These are phyloP conservation scores for Girardia tigrina DNA, from an alignment of 2,888 invertebrate genomes.

Conservation along the genomic window DNA sequence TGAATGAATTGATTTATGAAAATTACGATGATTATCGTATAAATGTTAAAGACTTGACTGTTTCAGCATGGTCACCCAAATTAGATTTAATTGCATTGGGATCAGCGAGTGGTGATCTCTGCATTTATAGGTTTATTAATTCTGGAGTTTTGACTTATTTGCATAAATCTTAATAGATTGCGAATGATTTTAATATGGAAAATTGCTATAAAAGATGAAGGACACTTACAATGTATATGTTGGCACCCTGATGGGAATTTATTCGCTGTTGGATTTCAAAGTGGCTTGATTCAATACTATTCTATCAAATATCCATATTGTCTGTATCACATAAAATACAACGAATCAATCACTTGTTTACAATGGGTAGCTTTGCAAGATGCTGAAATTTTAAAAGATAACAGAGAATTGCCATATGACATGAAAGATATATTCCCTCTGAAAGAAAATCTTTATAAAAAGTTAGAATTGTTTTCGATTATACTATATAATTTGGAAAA, in stretches of 20 bases:
- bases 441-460: background rate
- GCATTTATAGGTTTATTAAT: background rate
- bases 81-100: background rate
- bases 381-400: background rate
- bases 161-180: background rate
- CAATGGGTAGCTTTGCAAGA: background rate
- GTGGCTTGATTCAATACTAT: background rate
- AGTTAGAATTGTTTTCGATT: too few species aligned
- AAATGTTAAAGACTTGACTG: background rate
- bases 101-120: background rate
- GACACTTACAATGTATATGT: background rate
- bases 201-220: background rate
- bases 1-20: background rate
- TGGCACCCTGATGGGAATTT: background rate
- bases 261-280: background rate
- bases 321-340: background rate
- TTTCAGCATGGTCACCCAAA: background rate
- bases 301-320: background rate
- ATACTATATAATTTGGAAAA: too few species aligned
- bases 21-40: background rate
- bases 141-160: background rate
- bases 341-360: background rate
- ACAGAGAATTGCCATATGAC: background rate
- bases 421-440: background rate
- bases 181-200: background rate